A percentile compares a stretch with the other conserved stretches of the same genome.
phyloP scores from a whole-genome alignment of 2,888 invertebrate species.

The Julus scanicus region DNA sequence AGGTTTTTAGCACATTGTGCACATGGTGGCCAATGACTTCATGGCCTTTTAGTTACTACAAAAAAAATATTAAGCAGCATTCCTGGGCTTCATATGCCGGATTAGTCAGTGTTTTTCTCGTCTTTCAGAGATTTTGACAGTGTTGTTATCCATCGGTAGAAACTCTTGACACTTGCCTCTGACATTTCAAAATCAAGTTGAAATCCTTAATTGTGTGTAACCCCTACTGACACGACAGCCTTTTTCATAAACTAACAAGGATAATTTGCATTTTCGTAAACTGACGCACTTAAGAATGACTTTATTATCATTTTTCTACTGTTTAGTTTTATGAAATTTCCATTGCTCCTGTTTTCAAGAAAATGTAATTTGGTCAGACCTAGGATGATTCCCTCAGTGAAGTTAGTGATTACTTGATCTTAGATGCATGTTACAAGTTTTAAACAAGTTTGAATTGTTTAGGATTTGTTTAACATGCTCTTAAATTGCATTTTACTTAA shows the following conservation, averaged over 20 bases:
- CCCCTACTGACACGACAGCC: background rate
- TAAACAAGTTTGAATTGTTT: too few relatives aligned
- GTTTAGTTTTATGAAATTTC: too few relatives aligned
- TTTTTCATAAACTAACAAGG: background rate
- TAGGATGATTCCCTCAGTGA: too few relatives aligned
- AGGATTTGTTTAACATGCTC: too few relatives aligned
- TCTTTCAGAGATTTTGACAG: background rate
- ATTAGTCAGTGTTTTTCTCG: slow-evolving; percentile 4
- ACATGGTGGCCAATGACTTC: slow-evolving; percentile 26
- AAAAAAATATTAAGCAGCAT: slow-evolving; percentile 12
- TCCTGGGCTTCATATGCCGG: slow-evolving; percentile 15
- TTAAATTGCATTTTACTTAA: too few relatives aligned
- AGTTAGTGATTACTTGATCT: too few relatives aligned
- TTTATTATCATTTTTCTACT: background rate
- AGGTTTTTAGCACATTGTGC: slow-evolving; percentile 33
- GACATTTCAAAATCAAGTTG: background rate
- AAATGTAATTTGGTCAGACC: too few relatives aligned
- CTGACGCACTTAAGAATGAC: background rate
- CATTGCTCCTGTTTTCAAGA: too few relatives aligned
- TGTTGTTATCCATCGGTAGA: background rate
- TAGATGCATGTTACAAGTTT: too few relatives aligned
- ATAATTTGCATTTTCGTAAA: background rate
- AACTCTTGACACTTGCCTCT: slow-evolving; percentile 8
- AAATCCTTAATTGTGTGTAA: background rate
- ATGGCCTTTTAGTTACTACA: slow-evolving; percentile 3